Percentiles rank a stretch among this genome's conserved stretches.
phyloP scores from a whole-genome alignment of 2,888 invertebrate species.

The Deroplatys truncata region DNA sequence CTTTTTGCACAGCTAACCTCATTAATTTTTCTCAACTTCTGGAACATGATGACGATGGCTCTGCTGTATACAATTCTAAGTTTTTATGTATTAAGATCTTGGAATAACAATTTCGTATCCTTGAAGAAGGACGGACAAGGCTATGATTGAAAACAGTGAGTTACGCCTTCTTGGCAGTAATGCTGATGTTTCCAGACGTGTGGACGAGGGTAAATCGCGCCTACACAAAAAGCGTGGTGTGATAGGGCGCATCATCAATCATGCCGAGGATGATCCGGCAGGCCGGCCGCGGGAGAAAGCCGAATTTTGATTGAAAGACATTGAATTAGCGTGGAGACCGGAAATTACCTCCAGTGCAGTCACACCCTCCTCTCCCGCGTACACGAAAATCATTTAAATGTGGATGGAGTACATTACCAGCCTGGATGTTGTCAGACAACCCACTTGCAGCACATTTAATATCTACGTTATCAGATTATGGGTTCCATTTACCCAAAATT shows the following conservation, averaged over 20 bases:
- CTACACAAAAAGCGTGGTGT: not conserved
- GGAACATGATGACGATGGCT: too few relatives aligned
- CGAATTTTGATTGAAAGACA: conserved; percentile 46
- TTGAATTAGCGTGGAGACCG: conserved; percentile 45
- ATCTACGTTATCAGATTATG: too few relatives aligned
- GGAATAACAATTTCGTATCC: too few relatives aligned
- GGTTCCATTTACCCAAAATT: too few relatives aligned
- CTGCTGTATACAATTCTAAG: too few relatives aligned
- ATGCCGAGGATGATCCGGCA: not conserved
- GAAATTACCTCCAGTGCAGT: conserved; percentile 40
- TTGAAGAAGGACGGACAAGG: not conserved
- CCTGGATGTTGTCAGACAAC: not conserved
- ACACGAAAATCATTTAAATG: not conserved
- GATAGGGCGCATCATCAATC: conserved; percentile 6
- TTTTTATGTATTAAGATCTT: too few relatives aligned
- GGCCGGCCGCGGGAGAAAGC: not conserved
- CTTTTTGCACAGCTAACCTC: too few relatives aligned
- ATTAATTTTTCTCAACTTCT: too few relatives aligned
- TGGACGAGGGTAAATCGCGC: not conserved
- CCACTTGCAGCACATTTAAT: not conserved
- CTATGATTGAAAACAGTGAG: not conserved
- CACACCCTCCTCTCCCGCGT: conserved; percentile 20
- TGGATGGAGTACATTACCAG: not conserved
- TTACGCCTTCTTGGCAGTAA: not conserved
- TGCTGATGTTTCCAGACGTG: not conserved